phyloP scores from a whole-genome alignment of 2,113 vertebrate species.

The Malaclemys terrapin region DNA sequence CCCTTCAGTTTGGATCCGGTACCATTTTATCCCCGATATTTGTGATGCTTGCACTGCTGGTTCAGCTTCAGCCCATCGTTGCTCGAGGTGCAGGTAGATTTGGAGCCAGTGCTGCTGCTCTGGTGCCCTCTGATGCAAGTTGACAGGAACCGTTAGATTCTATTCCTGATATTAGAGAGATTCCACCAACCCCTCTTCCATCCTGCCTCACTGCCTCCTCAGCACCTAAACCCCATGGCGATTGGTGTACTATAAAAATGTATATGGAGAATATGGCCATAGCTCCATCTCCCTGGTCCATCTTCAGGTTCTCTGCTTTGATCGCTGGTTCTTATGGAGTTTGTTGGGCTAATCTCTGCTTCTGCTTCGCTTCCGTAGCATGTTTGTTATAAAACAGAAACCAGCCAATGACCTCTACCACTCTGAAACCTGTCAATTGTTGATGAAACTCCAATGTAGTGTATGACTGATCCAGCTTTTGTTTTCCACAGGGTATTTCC shows the following conservation, averaged over 20 bases:
- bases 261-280: not conserved
- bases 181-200: not conserved
- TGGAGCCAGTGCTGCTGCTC: not conserved
- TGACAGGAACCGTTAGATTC: not conserved
- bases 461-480: not conserved
- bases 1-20: no score
- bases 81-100: not conserved
- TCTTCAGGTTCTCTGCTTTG: not conserved
- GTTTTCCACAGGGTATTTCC: constrained; percentile 82
- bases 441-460: not conserved
- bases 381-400: not conserved
- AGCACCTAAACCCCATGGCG: not conserved
- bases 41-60: not conserved
- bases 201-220: not conserved
- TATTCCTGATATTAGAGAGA: not conserved
- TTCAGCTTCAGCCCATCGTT: not conserved
- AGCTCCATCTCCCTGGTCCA: not conserved
- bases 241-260: not conserved
- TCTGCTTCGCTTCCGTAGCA: not conserved
- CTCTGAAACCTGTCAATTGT: not conserved
- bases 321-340: not conserved
- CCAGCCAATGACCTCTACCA: not conserved
- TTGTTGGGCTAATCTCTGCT: not conserved
- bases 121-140: not conserved
- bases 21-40: not conserved